Evolutionary conservation across 2,888 invertebrate species (phyloP).

Genomic region (Pemphredon lugubris): DNA sequence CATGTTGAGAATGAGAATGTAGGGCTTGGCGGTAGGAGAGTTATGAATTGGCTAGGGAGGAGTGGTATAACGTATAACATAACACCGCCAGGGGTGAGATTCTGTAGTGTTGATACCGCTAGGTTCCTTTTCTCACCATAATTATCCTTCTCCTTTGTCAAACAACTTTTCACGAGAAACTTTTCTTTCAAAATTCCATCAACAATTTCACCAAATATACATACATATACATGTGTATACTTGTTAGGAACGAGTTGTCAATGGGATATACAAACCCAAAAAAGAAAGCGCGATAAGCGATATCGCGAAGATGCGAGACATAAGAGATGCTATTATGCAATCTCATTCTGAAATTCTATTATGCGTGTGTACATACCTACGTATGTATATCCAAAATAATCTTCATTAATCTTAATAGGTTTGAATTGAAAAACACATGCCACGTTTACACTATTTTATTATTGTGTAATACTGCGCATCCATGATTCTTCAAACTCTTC

Average conservation of each 20-base stretch:
- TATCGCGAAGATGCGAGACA: no score
- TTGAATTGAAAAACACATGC: background rate
- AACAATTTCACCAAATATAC: no score
- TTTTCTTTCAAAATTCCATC: background rate
- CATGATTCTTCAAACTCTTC: conserved; percentile 62
- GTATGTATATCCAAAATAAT: no score
- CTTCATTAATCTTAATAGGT: no score
- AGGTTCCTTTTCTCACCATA: conserved; percentile 23
- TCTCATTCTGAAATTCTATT: no score
- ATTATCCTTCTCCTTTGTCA: conserved; percentile 4
- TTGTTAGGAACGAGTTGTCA: no score
- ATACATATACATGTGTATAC: no score
- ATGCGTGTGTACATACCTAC: no score
- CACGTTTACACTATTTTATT: conserved; percentile 73
- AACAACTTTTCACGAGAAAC: no score
- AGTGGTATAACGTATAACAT: conserved; percentile 55
- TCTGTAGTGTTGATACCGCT: conserved; percentile 48
- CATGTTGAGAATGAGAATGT: conserved; percentile 11
- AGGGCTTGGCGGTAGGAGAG: conserved; percentile 38
- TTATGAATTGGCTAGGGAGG: conserved; percentile 56
- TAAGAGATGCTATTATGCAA: no score
- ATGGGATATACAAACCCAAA: no score
- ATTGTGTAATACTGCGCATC: conserved; percentile 77
- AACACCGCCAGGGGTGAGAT: conserved; percentile 45
- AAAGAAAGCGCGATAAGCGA: no score